Conservation (phyloP, 64 coral and sea anemone genomes). For the Stichodactyla helianthus region DNA sequence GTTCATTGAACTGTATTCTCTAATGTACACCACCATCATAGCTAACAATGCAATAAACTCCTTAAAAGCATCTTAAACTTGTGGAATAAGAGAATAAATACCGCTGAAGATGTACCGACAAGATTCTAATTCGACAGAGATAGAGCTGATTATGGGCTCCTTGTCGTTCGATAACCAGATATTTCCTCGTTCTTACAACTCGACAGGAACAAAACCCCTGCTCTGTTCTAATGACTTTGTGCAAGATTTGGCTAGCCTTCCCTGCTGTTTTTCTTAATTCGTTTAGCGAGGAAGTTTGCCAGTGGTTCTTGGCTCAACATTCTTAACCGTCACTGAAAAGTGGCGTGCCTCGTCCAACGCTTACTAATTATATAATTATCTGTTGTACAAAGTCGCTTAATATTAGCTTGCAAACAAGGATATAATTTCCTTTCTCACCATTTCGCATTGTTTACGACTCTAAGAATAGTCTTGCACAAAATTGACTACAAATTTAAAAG, state of each 20-base stretch:
- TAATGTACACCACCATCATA: constrained; percentile 17
- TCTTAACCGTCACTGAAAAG: not conserved
- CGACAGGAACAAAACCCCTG: not conserved
- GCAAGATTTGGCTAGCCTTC: not conserved
- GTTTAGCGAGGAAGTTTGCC: not conserved
- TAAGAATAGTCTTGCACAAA: not conserved
- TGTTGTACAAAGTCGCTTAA: not conserved
- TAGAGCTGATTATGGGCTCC: not conserved
- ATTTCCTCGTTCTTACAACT: not conserved
- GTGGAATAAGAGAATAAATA: constrained; percentile 21
- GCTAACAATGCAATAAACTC: constrained; percentile 14
- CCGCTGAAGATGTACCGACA: constrained; percentile 25
- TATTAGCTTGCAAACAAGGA: not conserved
- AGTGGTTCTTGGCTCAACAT: not conserved
- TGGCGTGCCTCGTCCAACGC: constrained; percentile 11
- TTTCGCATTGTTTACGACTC: not conserved
- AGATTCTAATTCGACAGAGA: not conserved
- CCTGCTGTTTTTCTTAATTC: constrained; percentile 29
- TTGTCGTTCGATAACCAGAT: not conserved
- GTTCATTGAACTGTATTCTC: not conserved
- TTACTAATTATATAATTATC: not conserved
- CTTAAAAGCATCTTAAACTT: constrained; percentile 39
- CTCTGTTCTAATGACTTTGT: constrained; percentile 25
- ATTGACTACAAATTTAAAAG: not conserved
- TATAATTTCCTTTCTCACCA: not conserved